These are phyloP conservation scores for Catocala nupta DNA, from an alignment of 2,888 invertebrate genomes.

Conservation along the genomic window DNA sequence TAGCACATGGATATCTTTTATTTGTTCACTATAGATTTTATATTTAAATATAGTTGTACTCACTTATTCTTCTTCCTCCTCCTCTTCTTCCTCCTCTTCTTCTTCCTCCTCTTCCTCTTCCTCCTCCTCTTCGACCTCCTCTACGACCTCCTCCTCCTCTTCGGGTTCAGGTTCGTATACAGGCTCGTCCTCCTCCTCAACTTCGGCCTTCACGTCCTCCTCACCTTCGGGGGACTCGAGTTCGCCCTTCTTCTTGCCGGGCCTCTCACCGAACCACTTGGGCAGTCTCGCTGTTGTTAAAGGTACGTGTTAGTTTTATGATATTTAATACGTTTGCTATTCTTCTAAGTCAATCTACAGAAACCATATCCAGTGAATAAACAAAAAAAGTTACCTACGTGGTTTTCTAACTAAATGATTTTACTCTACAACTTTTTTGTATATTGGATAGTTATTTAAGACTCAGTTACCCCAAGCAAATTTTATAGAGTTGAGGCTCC, in stretches of 20 bases:
- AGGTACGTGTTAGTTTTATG: not conserved
- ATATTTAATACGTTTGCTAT: not conserved
- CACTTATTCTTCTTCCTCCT: slow-evolving; percentile 87
- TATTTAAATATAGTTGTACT: slow-evolving; percentile 64
- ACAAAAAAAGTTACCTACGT: too few relatives aligned
- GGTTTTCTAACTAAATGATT: too few relatives aligned
- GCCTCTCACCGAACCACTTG: slow-evolving; percentile 98
- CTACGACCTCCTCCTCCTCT: slow-evolving; percentile 91
- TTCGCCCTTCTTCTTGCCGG: slow-evolving; percentile 96
- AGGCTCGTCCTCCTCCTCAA: slow-evolving; percentile 91
- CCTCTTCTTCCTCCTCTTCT: slow-evolving; percentile 90
- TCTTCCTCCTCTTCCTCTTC: slow-evolving; percentile 93
- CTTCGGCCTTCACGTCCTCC: slow-evolving; percentile 93
- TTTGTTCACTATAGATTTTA: too few relatives aligned
- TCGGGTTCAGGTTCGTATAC: slow-evolving; percentile 90
- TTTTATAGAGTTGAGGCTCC: too few relatives aligned
- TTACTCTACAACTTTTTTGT: too few relatives aligned
- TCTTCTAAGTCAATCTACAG: too few relatives aligned
- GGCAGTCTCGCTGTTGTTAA: slow-evolving; percentile 93
- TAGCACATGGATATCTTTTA: too few relatives aligned
- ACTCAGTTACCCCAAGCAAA: too few relatives aligned
- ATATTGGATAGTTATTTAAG: too few relatives aligned
- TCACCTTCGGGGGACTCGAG: slow-evolving; percentile 97
- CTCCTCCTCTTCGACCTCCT: slow-evolving; percentile 90
- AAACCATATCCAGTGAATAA: too few relatives aligned